These are phyloP conservation scores for Germaria angustata DNA, from an alignment of 2,888 invertebrate species.

Conservation along the genomic window DNA sequence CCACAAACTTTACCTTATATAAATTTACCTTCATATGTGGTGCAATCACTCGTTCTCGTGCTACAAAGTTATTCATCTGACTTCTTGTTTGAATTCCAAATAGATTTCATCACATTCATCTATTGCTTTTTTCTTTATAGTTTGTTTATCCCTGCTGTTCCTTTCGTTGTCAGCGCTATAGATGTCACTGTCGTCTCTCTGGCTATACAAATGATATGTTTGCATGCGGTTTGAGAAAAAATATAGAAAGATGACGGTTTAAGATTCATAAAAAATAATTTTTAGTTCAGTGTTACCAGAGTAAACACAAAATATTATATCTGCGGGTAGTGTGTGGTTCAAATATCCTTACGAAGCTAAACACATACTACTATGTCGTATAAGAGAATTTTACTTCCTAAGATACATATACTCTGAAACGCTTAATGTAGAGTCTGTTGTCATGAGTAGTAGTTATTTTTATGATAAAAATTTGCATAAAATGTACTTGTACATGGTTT, in stretches of 20 bases:
- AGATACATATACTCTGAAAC: too few species aligned
- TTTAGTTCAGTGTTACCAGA: conserved; percentile 1
- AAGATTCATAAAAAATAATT: conserved; percentile 3
- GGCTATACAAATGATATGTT: conserved; percentile 5
- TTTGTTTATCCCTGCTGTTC: conserved; percentile 19
- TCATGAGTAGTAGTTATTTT: too few species aligned
- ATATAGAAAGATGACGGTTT: conserved; percentile 6
- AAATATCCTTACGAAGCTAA: not conserved
- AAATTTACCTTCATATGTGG: conserved; percentile 52
- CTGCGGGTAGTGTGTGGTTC: conserved; percentile 10
- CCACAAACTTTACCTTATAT: conserved; percentile 45
- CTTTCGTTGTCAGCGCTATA: conserved; percentile 21
- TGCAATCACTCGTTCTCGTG: conserved; percentile 47
- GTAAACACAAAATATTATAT: not conserved
- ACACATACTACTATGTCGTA: not conserved
- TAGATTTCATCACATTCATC: conserved; percentile 59
- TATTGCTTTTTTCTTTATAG: conserved; percentile 18
- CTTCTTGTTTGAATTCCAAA: conserved; percentile 61
- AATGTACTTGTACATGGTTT: too few species aligned
- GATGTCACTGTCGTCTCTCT: conserved; percentile 47
- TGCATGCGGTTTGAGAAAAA: not conserved
- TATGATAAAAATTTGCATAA: too few species aligned
- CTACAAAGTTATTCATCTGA: conserved; percentile 46
- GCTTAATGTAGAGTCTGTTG: too few species aligned
- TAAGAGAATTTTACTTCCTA: too few species aligned